Evolutionary conservation across 2,797 vertebrate species (phyloP).

Genomic region (Etheostoma nigrum): DNA sequence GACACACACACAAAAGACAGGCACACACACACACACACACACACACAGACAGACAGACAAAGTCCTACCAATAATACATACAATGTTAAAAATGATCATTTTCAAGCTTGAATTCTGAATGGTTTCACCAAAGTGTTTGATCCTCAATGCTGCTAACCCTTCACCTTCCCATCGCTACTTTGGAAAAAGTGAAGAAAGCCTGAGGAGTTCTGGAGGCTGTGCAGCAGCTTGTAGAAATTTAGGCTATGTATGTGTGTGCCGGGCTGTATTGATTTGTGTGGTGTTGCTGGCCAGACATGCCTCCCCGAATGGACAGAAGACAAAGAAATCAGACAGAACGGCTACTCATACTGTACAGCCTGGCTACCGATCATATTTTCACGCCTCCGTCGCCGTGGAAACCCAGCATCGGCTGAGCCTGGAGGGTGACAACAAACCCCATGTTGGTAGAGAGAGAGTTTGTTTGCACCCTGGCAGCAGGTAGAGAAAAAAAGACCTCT

Average conservation of each 20-base stretch:
- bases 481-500: constrained; percentile 63
- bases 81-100: neutral
- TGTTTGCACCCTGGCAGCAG: constrained; percentile 54
- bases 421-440: constrained; percentile 60
- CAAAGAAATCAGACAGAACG: constrained; percentile 64
- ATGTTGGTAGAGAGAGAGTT: constrained; percentile 45
- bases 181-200: constrained; percentile 45
- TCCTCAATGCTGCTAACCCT: constrained; percentile 42
- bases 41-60: neutral
- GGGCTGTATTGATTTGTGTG: constrained; percentile 65
- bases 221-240: constrained; percentile 45
- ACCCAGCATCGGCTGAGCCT: constrained; percentile 70
- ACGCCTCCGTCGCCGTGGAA: constrained; percentile 74
- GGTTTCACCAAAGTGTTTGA: constrained; percentile 21
- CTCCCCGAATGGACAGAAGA: constrained; percentile 58
- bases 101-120: constrained; percentile 21
- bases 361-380: constrained; percentile 55
- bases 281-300: constrained; percentile 48
- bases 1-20: neutral
- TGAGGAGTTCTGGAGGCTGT: constrained; percentile 38
- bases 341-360: constrained; percentile 56
- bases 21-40: neutral
- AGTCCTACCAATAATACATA: neutral
- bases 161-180: constrained; percentile 44
- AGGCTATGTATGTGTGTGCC: constrained; percentile 33